Evolutionary conservation across 2,113 vertebrate species (phyloP).

Genomic region (Tachuris rubrigastra): DNA sequence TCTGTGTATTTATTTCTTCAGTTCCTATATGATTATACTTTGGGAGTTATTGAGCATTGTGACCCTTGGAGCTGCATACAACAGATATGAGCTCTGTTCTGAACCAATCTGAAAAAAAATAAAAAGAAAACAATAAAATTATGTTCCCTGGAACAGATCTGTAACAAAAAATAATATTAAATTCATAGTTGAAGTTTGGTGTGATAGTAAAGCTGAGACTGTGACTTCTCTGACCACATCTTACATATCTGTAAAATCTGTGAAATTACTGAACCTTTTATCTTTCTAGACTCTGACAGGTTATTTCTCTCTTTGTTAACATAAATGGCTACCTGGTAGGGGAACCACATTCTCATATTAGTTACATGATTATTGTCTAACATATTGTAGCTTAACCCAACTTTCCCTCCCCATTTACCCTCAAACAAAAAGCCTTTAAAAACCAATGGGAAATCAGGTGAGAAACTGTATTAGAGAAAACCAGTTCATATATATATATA

Average conservation of each 20-base stretch:
- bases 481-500: constrained; percentile 65
- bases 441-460: constrained; percentile 52
- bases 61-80: not conserved
- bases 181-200: not conserved
- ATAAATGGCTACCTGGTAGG: not conserved
- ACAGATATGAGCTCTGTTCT: not conserved
- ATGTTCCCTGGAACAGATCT: not conserved
- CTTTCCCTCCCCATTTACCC: not conserved
- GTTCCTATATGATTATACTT: not conserved
- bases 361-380: not conserved
- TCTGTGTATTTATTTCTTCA: not conserved
- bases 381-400: not conserved
- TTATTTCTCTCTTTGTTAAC: not conserved
- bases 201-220: not conserved
- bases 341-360: not conserved
- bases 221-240: not conserved
- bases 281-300: not conserved
- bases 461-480: constrained; percentile 54
- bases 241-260: not conserved
- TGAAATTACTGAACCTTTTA: not conserved
- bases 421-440: constrained; percentile 21
- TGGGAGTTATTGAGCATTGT: not conserved
- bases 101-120: not conserved
- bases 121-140: not conserved
- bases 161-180: not conserved